Evolutionary conservation across 2,888 invertebrate genomes (phyloP).

Genomic region (Hirtodrosophila alboralis): DNA sequence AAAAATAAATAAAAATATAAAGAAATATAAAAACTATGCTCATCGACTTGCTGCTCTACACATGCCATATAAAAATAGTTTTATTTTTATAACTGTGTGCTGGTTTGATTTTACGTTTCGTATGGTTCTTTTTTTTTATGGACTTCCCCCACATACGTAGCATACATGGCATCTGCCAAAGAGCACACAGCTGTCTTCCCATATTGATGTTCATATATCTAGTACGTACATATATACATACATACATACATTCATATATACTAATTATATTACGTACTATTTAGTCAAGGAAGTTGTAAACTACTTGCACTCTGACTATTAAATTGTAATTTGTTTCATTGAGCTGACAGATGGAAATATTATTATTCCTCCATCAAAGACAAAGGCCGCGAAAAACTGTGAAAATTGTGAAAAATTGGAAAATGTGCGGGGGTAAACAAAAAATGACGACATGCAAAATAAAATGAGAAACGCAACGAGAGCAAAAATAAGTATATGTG

Average conservation of each 20-base stretch:
- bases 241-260: slow-evolving; percentile 13
- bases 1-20: not conserved
- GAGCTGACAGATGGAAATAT: slow-evolving; percentile 7
- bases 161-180: slow-evolving; percentile 71
- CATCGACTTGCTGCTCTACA: slow-evolving; percentile 58
- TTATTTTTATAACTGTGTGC: slow-evolving; percentile 76
- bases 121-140: slow-evolving; percentile 58
- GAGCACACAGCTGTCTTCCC: slow-evolving; percentile 71
- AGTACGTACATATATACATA: slow-evolving; percentile 12
- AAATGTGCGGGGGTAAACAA: slow-evolving; percentile 62
- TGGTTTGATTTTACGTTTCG: slow-evolving; percentile 63
- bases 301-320: slow-evolving; percentile 55
- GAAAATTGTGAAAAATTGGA: slow-evolving; percentile 13
- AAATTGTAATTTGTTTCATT: slow-evolving; percentile 68
- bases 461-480: slow-evolving; percentile 34
- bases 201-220: slow-evolving; percentile 28
- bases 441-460: slow-evolving; percentile 66
- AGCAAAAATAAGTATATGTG: slow-evolving; percentile 23
- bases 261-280: too few relatives aligned
- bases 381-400: slow-evolving; percentile 52
- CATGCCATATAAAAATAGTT: slow-evolving; percentile 68
- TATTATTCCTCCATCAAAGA: slow-evolving; percentile 21
- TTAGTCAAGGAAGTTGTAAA: slow-evolving; percentile 71
- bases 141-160: slow-evolving; percentile 75
- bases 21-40: slow-evolving; percentile 19